These are phyloP conservation scores for Lobophora halterata DNA, from an alignment of 2,888 invertebrate species.

Conservation along the genomic window DNA sequence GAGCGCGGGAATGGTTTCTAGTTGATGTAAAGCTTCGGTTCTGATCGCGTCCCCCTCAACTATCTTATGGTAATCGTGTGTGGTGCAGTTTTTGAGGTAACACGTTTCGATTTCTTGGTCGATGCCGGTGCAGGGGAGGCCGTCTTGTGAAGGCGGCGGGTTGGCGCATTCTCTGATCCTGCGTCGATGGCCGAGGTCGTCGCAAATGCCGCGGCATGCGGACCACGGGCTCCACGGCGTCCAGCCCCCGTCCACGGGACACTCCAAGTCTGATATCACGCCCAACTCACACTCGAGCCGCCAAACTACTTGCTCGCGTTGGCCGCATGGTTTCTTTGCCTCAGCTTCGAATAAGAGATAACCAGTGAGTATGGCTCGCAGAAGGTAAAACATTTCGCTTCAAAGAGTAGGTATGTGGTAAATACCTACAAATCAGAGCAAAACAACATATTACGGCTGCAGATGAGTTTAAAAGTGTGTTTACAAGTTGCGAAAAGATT, in stretches of 20 bases:
- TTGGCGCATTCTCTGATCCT: conserved; percentile 65
- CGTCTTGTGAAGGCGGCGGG: conserved; percentile 66
- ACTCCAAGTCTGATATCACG: conserved; percentile 56
- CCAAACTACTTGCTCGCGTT: conserved; percentile 58
- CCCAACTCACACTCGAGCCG: conserved; percentile 68
- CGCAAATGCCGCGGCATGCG: conserved; percentile 68
- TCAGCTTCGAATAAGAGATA: conserved; percentile 17
- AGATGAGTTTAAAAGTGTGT: no score
- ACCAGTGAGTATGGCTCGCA: neutral
- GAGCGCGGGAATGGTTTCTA: conserved; percentile 64
- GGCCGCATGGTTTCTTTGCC: conserved; percentile 50
- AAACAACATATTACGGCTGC: no score
- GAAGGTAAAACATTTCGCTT: conserved; percentile 7
- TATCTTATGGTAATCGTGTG: conserved; percentile 58
- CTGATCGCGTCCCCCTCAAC: conserved; percentile 55
- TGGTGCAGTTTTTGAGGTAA: conserved; percentile 62
- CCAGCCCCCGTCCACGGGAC: conserved; percentile 76
- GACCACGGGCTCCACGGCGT: conserved; percentile 71
- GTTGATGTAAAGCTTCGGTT: conserved; percentile 53
- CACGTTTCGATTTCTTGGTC: conserved; percentile 64
- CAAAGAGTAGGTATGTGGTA: neutral
- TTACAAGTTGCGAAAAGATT: no score
- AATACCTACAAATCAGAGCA: no score
- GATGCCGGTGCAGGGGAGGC: conserved; percentile 61
- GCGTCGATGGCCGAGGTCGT: conserved; percentile 60